Evolutionary conservation across 2,888 invertebrate genomes (phyloP).

Genomic region (Operophtera brumata): DNA sequence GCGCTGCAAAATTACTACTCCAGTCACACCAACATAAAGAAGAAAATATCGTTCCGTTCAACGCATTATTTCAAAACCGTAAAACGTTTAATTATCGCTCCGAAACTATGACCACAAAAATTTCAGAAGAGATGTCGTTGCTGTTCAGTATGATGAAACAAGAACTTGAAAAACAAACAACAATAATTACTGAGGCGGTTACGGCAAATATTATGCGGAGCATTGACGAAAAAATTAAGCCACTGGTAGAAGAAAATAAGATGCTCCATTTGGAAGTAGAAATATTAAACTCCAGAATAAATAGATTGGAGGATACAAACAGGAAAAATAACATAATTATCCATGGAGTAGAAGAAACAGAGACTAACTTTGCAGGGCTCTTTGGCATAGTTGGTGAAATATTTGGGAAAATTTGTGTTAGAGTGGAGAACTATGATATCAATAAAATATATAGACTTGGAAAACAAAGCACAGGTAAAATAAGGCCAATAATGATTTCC

Average conservation of each 20-base stretch:
- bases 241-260: slow-evolving; percentile 19
- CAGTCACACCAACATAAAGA: too few species aligned
- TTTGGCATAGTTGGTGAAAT: neutral
- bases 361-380: slow-evolving; percentile 4
- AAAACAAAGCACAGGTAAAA: slow-evolving; percentile 11
- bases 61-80: too few species aligned
- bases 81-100: too few species aligned
- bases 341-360: slow-evolving; percentile 23
- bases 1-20: too few species aligned
- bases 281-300: slow-evolving; percentile 15
- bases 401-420: neutral
- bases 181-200: slow-evolving; percentile 1
- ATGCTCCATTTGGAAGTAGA: slow-evolving; percentile 16
- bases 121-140: slow-evolving; percentile 10
- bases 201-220: slow-evolving; percentile 1
- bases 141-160: slow-evolving; percentile 16
- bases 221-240: slow-evolving; percentile 18
- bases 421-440: neutral
- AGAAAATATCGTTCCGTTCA: too few species aligned
- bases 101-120: neutral
- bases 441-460: slow-evolving; percentile 16
- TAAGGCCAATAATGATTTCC: slow-evolving; percentile 18
- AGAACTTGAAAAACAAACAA: slow-evolving; percentile 8
- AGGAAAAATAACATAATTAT: slow-evolving; percentile 22
- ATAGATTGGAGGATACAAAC: slow-evolving; percentile 11